Evolutionary conservation across 2,797 vertebrate genomes (phyloP), one percentile per base, ranked within the genome.

Genomic region (Bufotes viridis): DNA sequence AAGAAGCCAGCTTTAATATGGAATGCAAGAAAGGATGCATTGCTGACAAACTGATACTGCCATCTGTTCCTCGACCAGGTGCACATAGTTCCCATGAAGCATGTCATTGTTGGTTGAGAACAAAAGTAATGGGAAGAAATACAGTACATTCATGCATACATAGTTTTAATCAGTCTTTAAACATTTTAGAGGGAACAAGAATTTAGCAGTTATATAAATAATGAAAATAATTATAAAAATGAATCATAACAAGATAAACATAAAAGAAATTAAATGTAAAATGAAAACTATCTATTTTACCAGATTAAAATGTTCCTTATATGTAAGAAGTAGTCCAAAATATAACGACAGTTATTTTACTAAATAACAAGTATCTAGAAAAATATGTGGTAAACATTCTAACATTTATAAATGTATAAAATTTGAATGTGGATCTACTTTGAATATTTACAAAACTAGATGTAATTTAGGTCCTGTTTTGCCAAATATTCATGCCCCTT

Each of bases 1-100:
- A 87, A 79, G 65, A 87, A 76, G 84, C 61, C 76, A 86, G 70
- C 76, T 86, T 69, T 78, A 87, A 81, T 80, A 72, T 72, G 78
- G 85, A 87, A 87, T 87, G 84, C 75, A 86, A 79, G 63, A n/a
- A 55, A 79, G 61, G 84, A 86, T 78, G 63, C 61, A 81, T 72
- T 81, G 78, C 85, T 87, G 85, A 87, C 78, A 87, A 81, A 80
- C 58, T 72, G 78, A 87, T 81, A 80, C 58, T 87, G 78, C 85
- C 78, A 87, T 87, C 85, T 87, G 85, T 63, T 69, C n/a, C 26
- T 72, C 15, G 63, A n/a, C 63, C 85, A 87, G 85, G 85, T 87
- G 85, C 78, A 72, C 78, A 70, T 22, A n/a, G 26, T 78, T 87
- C 65, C 58, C 34, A 87, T 87, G 85, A 87, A 81, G 81, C 57